Percentiles rank a stretch among this genome's conserved stretches.
phyloP scores from a whole-genome alignment of 2,797 vertebrate genomes.

The Diplodus sargus region DNA sequence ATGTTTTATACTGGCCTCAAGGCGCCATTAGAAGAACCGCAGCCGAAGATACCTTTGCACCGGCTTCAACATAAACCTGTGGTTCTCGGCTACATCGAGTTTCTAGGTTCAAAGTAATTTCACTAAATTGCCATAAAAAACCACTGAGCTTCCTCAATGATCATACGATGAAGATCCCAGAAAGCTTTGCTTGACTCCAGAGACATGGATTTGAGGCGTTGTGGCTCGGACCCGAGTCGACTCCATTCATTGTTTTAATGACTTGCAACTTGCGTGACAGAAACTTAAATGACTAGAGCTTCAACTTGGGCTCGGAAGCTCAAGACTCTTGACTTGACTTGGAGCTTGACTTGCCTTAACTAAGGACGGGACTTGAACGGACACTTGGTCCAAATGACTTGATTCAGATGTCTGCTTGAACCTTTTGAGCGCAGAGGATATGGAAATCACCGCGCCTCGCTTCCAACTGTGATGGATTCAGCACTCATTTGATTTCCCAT shows the following conservation, averaged over 20 bases:
- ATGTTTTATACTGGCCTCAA: neutral
- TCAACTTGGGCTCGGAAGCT: no score
- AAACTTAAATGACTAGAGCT: no score
- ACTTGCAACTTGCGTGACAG: no score
- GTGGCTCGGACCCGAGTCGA: no score
- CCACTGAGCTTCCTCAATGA: neutral
- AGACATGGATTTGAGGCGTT: no score
- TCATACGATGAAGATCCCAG: neutral
- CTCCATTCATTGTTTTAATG: no score
- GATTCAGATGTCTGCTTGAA: no score
- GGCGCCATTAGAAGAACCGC: neutral
- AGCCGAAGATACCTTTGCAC: neutral
- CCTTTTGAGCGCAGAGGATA: no score
- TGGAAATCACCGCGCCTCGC: neutral
- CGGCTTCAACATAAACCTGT: neutral
- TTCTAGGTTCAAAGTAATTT: neutral
- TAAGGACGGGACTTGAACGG: no score
- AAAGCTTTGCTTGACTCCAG: neutral
- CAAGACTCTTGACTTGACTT: no score
- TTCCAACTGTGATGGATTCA: neutral
- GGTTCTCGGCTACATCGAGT: neutral
- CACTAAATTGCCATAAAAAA: neutral
- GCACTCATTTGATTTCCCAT: constrained; percentile 5
- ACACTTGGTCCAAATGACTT: neutral
- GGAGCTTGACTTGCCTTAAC: no score